phyloP scores from a whole-genome alignment of 2,113 vertebrate genomes.

The Polypterus bichir region DNA sequence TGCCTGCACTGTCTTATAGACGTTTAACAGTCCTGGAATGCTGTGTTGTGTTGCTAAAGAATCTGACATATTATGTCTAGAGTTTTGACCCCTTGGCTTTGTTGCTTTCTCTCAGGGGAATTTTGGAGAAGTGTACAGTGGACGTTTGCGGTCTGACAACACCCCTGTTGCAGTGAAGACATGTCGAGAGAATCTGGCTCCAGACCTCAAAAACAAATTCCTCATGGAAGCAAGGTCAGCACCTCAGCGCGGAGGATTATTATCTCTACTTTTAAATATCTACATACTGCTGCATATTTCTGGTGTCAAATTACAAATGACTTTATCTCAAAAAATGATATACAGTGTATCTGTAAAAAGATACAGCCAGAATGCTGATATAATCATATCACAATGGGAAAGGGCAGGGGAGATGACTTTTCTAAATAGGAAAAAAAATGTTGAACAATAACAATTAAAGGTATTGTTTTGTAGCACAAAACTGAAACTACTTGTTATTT shows the following conservation, averaged over 20 bases:
- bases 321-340: background rate
- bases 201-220: conserved; percentile 83
- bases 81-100: background rate
- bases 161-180: conserved; percentile 79
- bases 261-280: background rate
- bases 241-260: background rate
- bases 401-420: too few species aligned
- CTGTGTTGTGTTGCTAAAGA: too few species aligned
- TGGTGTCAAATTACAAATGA: background rate
- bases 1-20: too few species aligned
- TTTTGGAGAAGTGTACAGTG: conserved; percentile 89
- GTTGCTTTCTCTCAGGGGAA: conserved; percentile 61
- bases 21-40: too few species aligned
- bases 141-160: conserved; percentile 67
- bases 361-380: too few species aligned
- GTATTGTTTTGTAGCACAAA: too few species aligned
- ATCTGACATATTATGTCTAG: background rate
- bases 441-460: too few species aligned
- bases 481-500: too few species aligned
- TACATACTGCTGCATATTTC: too few species aligned
- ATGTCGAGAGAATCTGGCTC: conserved; percentile 78
- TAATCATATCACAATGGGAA: too few species aligned
- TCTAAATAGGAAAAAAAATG: too few species aligned
- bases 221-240: conserved; percentile 87
- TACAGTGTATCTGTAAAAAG: too few species aligned